These are phyloP conservation scores for Tachycineta bicolor DNA, from an alignment of 2,113 vertebrate genomes.

Conservation along the genomic window DNA sequence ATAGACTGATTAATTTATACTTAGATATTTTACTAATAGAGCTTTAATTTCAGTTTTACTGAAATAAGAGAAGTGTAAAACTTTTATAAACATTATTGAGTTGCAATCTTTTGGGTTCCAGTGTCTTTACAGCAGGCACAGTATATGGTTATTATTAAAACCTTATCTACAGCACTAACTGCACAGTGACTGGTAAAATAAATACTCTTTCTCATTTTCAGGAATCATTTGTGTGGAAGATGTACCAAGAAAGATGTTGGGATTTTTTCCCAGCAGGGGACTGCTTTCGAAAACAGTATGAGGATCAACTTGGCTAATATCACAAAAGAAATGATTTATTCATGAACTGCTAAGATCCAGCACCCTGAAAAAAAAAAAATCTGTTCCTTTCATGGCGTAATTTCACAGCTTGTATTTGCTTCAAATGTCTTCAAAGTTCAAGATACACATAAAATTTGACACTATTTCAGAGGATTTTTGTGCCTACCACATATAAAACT, in stretches of 20 bases:
- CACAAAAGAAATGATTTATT: not conserved
- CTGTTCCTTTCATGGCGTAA: not conserved
- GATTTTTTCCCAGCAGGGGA: conserved; percentile 98
- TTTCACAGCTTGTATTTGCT: conserved; percentile 49
- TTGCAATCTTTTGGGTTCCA: not conserved
- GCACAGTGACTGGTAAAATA: not conserved
- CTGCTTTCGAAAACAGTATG: conserved; percentile 98
- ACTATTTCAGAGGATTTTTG: conserved; percentile 31
- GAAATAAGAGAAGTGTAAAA: not conserved
- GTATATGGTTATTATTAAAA: not conserved
- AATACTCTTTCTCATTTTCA: conserved; percentile 61
- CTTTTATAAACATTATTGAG: not conserved
- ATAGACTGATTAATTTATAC: not conserved
- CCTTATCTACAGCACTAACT: not conserved
- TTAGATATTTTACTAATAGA: not conserved
- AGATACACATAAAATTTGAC: not conserved
- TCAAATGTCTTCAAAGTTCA: conserved; percentile 39
- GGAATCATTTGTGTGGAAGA: conserved; percentile 99
- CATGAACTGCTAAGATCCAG: not conserved
- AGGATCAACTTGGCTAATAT: conserved; percentile 91
- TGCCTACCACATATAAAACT: conserved; percentile 1
- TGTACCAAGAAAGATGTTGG: conserved; percentile 98
- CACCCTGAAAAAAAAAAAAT: not conserved
- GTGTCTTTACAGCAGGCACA: not conserved
- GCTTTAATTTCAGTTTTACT: not conserved